These are phyloP conservation scores for Nomada hirtipes DNA, from an alignment of 2,888 invertebrate species.

Conservation along the genomic window DNA sequence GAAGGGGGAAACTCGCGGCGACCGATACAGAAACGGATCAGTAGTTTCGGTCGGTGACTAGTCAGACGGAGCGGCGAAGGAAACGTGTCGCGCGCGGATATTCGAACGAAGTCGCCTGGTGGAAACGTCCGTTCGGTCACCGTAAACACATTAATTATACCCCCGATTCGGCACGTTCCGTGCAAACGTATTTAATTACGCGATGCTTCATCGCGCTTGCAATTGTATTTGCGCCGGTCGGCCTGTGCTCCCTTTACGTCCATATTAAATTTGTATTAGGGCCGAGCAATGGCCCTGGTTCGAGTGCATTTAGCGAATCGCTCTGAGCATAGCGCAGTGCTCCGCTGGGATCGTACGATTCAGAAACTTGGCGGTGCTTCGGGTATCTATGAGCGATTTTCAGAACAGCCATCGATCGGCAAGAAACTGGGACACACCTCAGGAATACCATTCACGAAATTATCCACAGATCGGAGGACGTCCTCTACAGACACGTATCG, in stretches of 20 bases:
- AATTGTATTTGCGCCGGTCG: slow-evolving; percentile 2
- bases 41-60: slow-evolving; percentile 28
- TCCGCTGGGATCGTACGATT: no score
- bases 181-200: slow-evolving; percentile 32
- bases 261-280: slow-evolving; percentile 18
- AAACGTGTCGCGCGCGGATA: slow-evolving; percentile 18
- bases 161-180: neutral
- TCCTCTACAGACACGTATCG: no score
- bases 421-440: no score
- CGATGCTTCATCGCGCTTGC: slow-evolving; percentile 32
- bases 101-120: neutral
- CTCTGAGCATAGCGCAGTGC: no score
- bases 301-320: slow-evolving; percentile 3
- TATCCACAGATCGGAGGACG: no score
- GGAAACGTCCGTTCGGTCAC: neutral
- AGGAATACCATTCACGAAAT: no score
- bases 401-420: no score
- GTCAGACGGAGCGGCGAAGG: slow-evolving; percentile 23
- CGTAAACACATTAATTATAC: slow-evolving; percentile 15
- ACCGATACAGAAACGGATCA: slow-evolving; percentile 4
- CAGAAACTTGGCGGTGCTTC: no score
- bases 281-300: neutral
- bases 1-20: neutral
- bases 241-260: neutral
- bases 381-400: no score